Evolutionary conservation across 2,888 invertebrate species (phyloP), one percentile per base, ranked within the genome.

Genomic region (Chorisops tibialis): DNA sequence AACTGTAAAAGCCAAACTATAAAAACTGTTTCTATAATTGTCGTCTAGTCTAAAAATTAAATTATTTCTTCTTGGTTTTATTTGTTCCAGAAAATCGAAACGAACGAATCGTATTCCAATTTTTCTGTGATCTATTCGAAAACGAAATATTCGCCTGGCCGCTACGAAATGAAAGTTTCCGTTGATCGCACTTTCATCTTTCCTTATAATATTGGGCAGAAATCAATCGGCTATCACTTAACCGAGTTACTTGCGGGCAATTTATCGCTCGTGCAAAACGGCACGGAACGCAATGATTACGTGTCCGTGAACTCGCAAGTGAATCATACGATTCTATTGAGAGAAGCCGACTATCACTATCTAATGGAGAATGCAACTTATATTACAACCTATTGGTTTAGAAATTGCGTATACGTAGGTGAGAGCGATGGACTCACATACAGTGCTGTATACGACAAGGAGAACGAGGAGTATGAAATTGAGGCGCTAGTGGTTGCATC

Each of bases 301-400:
- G 84, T 91, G 0, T 86, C 89, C 1, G 86, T 85, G 11, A 79
- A 81, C 59, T 76, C 80, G 63, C 75, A 82, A 19, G 83, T 87
- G 0, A 76, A 76, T 50, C 87, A 87, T 69, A 77, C 76, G 50
- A 78, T 91, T 41, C 72, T 76, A 41, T 71, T 92, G 12, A 81
- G 82, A 2, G 74, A 82, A 21, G 80, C 83, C 16, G 91, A 92
- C 74, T 70, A 79, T 37, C 75, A 81, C 54, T 89, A 81, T 73
- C 73, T 91, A 19, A 74, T 72, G 22, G 77, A 75, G 30, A 80
- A 80, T 60, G 82, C 85, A 2, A 82, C 83, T 4, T 78, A 73
- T 62, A 78, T 88, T 12, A 74, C 82, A 22, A 87, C 88, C 0
- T 88, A 85, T 74, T 92, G 92, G 92, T 91, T 90, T 71, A 81